These are phyloP conservation scores for Protonemura montana DNA, from an alignment of 2,888 invertebrate species.

Conservation along the genomic window DNA sequence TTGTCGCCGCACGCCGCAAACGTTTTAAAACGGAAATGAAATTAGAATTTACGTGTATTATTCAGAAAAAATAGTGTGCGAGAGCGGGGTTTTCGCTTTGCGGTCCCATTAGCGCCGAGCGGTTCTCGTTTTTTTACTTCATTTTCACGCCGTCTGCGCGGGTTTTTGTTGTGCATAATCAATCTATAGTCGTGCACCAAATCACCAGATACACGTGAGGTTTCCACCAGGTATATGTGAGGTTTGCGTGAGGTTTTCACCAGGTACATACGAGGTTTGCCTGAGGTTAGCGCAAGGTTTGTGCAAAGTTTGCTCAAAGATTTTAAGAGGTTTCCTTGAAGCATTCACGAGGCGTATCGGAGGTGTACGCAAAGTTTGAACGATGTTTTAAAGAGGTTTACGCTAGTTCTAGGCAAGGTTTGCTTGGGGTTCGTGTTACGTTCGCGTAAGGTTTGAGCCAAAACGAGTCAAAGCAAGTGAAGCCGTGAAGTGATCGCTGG, in stretches of 20 bases:
- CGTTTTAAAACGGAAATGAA: not conserved
- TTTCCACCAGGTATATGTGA: too few species aligned
- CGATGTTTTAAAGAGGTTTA: too few species aligned
- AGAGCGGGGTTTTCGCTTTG: not conserved
- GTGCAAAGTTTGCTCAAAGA: too few species aligned
- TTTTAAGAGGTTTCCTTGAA: too few species aligned
- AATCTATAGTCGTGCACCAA: not conserved
- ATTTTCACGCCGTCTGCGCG: not conserved
- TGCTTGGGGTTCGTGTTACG: not conserved
- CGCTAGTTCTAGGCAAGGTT: not conserved
- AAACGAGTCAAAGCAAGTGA: not conserved
- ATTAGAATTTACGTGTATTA: not conserved
- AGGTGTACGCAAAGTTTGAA: too few species aligned
- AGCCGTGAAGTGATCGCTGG: slow-evolving; percentile 34
- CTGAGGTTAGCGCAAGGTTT: too few species aligned
- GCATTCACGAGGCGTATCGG: too few species aligned
- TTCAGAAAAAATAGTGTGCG: not conserved
- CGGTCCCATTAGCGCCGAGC: not conserved
- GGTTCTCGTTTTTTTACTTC: not conserved
- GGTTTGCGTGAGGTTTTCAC: too few species aligned
- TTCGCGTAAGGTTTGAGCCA: not conserved
- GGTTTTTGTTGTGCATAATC: not conserved
- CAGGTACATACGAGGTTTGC: too few species aligned
- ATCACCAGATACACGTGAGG: too few species aligned
- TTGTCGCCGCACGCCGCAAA: not conserved